Percentiles rank a stretch among this genome's conserved stretches.
Evolutionary conservation across 92 coral and sea anemone genomes (phyloP).

Genomic region (Ricordea florida): DNA sequence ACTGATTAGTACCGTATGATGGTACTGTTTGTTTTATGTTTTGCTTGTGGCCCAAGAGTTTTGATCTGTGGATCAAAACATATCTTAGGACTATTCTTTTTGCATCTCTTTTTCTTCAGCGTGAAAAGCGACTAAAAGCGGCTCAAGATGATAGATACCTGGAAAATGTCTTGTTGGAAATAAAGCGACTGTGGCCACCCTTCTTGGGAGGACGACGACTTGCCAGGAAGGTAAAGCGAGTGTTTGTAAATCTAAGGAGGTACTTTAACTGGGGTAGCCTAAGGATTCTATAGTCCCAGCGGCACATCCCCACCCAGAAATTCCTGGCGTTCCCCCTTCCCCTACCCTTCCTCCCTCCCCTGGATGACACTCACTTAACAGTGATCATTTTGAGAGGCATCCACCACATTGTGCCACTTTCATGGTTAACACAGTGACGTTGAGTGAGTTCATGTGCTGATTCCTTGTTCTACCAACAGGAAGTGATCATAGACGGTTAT

Average conservation of each 20-base stretch:
- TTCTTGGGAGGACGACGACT: constrained; percentile 95
- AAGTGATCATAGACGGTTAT: constrained; percentile 80
- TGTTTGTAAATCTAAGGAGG: background rate
- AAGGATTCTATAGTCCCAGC: too few relatives aligned
- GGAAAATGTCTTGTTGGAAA: constrained; percentile 87
- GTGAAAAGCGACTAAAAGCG: constrained; percentile 71
- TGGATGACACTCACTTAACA: too few relatives aligned
- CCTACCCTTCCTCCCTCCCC: too few relatives aligned
- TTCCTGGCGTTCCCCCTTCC: too few relatives aligned
- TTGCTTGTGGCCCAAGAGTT: too few relatives aligned
- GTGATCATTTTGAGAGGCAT: too few relatives aligned
- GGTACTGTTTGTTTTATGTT: too few relatives aligned
- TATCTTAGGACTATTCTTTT: too few relatives aligned
- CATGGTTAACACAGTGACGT: background rate
- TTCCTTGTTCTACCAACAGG: constrained; percentile 40
- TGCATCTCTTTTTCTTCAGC: background rate
- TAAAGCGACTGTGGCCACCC: constrained; percentile 96
- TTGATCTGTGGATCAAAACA: too few relatives aligned
- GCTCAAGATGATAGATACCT: constrained; percentile 75
- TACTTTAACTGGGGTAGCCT: background rate
- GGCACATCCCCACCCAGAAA: too few relatives aligned
- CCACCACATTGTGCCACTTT: too few relatives aligned
- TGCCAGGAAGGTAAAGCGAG: constrained; percentile 74
- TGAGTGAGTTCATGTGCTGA: background rate
- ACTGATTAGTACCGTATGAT: too few relatives aligned